Conservation (phyloP, 2,888 invertebrate genomes). For the Electrophaes corylata region DNA sequence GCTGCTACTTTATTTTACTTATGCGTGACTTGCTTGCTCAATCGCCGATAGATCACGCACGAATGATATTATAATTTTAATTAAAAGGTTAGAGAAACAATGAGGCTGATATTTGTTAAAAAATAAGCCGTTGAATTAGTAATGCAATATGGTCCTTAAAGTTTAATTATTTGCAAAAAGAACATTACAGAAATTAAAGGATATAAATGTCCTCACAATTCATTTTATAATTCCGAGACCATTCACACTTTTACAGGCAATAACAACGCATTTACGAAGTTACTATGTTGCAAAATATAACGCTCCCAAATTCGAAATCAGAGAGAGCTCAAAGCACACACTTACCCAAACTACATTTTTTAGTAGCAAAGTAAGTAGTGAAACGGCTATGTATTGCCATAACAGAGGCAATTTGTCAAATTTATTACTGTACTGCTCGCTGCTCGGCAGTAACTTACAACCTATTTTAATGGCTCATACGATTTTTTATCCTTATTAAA, state of each 20-base stretch:
- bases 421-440: slow-evolving; percentile 54
- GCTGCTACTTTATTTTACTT: not conserved
- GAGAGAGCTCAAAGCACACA: slow-evolving; percentile 14
- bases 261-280: slow-evolving; percentile 27
- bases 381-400: slow-evolving; percentile 55
- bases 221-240: slow-evolving; percentile 6
- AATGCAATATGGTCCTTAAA: not conserved
- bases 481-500: slow-evolving; percentile 43
- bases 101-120: not conserved
- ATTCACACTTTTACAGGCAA: slow-evolving; percentile 28
- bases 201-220: slow-evolving; percentile 15
- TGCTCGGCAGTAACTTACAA: slow-evolving; percentile 50
- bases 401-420: slow-evolving; percentile 58
- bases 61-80: not conserved
- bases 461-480: slow-evolving; percentile 51
- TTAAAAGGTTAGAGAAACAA: not conserved
- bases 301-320: slow-evolving; percentile 24
- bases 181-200: not conserved
- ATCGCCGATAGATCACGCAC: not conserved
- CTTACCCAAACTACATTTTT: slow-evolving; percentile 42
- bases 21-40: slow-evolving; percentile 1
- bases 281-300: slow-evolving; percentile 29
- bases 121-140: not conserved
- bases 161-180: not conserved
- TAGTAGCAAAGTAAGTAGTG: slow-evolving; percentile 51